Percentiles rank a stretch among this genome's conserved stretches.
Conservation (phyloP, 2,797 vertebrate genomes). For the Tokudaia tokunoshimensis region DNA sequence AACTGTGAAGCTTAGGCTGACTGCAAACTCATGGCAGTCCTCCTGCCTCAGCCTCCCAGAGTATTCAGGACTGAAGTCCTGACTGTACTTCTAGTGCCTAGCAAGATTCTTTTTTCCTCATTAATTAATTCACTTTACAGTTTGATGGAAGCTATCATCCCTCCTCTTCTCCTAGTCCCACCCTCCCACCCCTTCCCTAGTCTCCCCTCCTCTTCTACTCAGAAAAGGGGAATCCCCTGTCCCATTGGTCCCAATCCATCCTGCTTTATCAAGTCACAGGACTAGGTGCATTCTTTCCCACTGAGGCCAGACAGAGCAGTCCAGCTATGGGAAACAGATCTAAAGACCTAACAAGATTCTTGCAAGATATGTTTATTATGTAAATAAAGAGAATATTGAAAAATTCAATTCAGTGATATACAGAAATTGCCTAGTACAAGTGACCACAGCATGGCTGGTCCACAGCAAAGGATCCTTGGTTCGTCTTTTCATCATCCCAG, state of each 20-base stretch:
- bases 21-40: background rate
- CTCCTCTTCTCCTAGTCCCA: no score
- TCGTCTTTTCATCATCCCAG: background rate
- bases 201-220: background rate
- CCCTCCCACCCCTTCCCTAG: no score
- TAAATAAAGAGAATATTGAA: conserved; percentile 33
- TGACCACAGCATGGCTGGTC: background rate
- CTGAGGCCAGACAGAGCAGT: background rate
- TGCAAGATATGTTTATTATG: conserved; percentile 32
- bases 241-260: background rate
- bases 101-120: background rate
- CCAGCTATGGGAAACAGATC: background rate
- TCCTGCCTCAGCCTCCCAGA: background rate
- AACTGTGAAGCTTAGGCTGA: background rate
- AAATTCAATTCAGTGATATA: conserved; percentile 20
- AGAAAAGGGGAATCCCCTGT: background rate
- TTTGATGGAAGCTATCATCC: background rate
- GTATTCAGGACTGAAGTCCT: background rate
- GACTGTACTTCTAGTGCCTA: background rate
- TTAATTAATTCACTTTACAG: background rate
- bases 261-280: background rate
- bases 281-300: background rate
- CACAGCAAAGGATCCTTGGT: background rate
- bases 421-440: background rate
- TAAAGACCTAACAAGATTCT: background rate